A percentile compares a stretch with the other conserved stretches of the same genome.
Conservation (phyloP, 2,113 vertebrate genomes). For the Montifringilla adamsi region DNA sequence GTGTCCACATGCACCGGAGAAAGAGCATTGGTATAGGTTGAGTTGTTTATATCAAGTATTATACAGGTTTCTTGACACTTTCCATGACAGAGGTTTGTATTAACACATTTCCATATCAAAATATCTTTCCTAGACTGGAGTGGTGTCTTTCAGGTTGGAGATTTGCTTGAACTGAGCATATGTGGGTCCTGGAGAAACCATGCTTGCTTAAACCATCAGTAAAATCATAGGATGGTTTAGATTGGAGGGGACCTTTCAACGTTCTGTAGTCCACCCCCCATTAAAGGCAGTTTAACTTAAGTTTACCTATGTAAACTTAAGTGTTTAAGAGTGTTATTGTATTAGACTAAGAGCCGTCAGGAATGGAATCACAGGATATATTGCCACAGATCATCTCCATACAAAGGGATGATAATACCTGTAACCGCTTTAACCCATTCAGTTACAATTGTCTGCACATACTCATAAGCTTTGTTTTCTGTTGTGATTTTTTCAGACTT, state of each 20-base stretch:
- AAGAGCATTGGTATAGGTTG: not conserved
- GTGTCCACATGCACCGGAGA: not conserved
- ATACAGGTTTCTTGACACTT: not conserved
- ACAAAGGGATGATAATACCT: not conserved
- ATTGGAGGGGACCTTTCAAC: not conserved
- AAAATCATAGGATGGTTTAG: not conserved
- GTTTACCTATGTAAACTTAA: not conserved
- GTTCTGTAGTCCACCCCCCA: not conserved
- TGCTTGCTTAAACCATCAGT: not conserved
- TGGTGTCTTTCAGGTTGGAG: not conserved
- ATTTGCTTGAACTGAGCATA: not conserved
- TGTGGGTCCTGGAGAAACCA: not conserved
- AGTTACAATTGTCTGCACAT: not conserved
- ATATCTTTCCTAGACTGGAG: not conserved
- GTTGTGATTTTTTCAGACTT: not conserved
- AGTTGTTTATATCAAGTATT: not conserved
- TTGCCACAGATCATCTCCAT: not conserved
- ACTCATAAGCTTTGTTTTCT: not conserved
- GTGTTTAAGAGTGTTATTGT: not conserved
- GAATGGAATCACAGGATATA: not conserved
- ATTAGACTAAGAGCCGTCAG: not conserved
- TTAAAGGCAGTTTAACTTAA: not conserved
- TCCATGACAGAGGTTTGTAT: not conserved
- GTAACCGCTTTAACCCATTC: not conserved
- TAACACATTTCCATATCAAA: not conserved